A percentile compares a stretch with the other conserved stretches of the same genome.
phyloP scores from a whole-genome alignment of 2,113 vertebrate species.

The Aspiorhynchus laticeps region DNA sequence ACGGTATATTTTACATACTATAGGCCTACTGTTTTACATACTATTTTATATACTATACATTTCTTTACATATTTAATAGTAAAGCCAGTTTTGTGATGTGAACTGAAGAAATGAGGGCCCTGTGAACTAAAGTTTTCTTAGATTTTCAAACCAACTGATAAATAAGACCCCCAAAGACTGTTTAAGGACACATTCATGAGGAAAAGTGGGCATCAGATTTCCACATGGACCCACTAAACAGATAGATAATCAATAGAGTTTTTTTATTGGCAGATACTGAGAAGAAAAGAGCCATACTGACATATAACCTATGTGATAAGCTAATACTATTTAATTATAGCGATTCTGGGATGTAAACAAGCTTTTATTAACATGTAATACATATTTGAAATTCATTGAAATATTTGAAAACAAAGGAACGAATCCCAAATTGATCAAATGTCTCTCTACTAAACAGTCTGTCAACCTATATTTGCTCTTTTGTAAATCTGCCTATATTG shows the following conservation, averaged over 20 bases:
- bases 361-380: neutral
- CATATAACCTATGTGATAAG: neutral
- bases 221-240: neutral
- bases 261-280: neutral
- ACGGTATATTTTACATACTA: neutral
- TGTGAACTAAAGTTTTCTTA: neutral
- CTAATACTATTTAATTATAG: neutral
- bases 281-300: neutral
- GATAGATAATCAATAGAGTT: neutral
- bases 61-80: neutral
- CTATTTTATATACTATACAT: neutral
- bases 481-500: conserved; percentile 50
- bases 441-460: neutral
- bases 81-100: neutral
- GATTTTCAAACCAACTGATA: neutral
- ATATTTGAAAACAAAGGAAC: neutral
- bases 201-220: too few relatives aligned
- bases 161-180: neutral
- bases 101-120: neutral
- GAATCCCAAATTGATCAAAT: neutral
- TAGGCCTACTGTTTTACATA: too few relatives aligned
- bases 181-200: neutral
- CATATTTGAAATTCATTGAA: neutral
- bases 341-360: neutral
- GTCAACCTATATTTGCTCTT: conserved; percentile 26